These are phyloP conservation scores for Spodoptera littoralis DNA, from an alignment of 2,888 invertebrate species.

Conservation along the genomic window DNA sequence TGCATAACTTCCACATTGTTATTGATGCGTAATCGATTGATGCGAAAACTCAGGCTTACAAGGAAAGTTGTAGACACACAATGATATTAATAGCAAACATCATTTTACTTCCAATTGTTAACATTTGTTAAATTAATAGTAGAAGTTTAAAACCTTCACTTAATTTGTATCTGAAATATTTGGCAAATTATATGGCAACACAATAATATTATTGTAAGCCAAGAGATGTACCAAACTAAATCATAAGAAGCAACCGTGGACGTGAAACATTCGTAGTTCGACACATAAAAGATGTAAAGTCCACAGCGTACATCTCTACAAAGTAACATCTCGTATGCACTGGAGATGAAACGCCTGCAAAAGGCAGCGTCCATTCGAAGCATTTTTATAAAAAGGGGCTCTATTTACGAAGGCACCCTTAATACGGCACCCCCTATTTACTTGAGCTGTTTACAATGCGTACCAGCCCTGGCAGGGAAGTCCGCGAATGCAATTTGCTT, in stretches of 20 bases:
- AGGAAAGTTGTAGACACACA: too few relatives aligned
- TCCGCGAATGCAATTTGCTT: constrained; percentile 41
- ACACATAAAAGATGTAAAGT: constrained; percentile 1
- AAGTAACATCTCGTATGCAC: constrained; percentile 25
- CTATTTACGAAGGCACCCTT: constrained; percentile 42
- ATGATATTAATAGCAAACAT: too few relatives aligned
- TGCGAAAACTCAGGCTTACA: too few relatives aligned
- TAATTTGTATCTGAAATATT: too few relatives aligned
- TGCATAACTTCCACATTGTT: too few relatives aligned
- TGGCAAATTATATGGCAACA: too few relatives aligned
- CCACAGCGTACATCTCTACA: not conserved
- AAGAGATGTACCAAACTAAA: not conserved
- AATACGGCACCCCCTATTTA: constrained; percentile 42
- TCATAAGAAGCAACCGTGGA: not conserved
- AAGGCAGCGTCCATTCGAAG: constrained; percentile 32
- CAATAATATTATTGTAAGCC: too few relatives aligned
- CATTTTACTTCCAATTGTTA: too few relatives aligned
- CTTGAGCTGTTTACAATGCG: constrained; percentile 47
- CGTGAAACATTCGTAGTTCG: not conserved
- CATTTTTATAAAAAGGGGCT: constrained; percentile 49
- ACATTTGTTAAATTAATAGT: too few relatives aligned
- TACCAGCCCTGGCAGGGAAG: constrained; percentile 30
- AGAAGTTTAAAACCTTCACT: too few relatives aligned
- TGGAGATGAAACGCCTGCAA: constrained; percentile 28
- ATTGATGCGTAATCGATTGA: too few relatives aligned